Evolutionary conservation across 2,113 vertebrate genomes (phyloP).

Genomic region (Phaethon lepturus): DNA sequence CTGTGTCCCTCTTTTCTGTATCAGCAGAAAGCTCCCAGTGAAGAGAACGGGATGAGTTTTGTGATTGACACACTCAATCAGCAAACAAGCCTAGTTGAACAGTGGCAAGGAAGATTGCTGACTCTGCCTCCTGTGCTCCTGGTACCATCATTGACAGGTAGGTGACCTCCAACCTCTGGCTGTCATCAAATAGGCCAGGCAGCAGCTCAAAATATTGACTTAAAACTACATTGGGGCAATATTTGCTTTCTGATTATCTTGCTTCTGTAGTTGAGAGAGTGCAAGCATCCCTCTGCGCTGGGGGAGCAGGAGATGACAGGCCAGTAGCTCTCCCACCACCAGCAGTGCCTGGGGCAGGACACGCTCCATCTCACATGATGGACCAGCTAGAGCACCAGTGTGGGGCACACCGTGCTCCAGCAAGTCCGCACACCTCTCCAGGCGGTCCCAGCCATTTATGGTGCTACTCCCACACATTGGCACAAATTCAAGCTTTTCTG

Average conservation of each 20-base stretch:
- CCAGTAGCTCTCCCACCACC: background rate
- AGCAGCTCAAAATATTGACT: constrained; percentile 47
- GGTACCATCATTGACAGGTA: constrained; percentile 15
- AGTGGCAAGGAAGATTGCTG: background rate
- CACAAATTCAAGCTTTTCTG: background rate
- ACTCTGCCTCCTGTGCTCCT: background rate
- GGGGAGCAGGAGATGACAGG: background rate
- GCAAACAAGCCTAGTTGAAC: background rate
- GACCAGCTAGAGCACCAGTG: background rate
- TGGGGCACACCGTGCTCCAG: background rate
- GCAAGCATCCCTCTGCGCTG: background rate
- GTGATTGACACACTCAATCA: background rate
- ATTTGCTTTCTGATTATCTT: constrained; percentile 37
- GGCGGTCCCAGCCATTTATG: background rate
- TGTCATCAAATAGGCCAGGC: background rate
- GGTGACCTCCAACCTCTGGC: constrained; percentile 33
- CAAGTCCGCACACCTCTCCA: background rate
- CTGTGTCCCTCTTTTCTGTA: background rate
- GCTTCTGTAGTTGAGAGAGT: background rate
- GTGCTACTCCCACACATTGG: background rate
- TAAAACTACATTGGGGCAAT: background rate
- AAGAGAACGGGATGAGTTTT: background rate
- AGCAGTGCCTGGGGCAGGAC: background rate
- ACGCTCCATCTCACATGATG: fast-evolving
- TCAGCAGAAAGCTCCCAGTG: background rate